phyloP scores from a whole-genome alignment of 2,113 vertebrate genomes.

The Picathartes gymnocephalus region DNA sequence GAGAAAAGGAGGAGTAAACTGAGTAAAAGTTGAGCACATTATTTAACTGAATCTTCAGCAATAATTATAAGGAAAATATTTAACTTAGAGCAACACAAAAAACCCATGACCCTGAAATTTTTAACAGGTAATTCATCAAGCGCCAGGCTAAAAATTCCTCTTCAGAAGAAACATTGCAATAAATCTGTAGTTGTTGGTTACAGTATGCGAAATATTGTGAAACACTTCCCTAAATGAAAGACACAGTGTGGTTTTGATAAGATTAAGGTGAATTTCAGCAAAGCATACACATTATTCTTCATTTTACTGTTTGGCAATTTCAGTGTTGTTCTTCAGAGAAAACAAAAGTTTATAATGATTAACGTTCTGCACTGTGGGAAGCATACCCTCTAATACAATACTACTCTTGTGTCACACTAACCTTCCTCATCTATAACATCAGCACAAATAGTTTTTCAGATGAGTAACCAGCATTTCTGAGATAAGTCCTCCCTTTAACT shows the following conservation, averaged over 20 bases:
- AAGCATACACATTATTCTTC: conserved; percentile 55
- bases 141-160: background rate
- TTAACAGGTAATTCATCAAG: background rate
- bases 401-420: conserved; percentile 34
- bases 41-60: background rate
- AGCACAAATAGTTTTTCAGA: conserved; percentile 69
- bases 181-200: background rate
- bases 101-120: background rate
- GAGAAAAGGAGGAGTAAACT: background rate
- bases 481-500: conserved; percentile 73
- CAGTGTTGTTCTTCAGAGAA: conserved; percentile 28
- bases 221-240: background rate
- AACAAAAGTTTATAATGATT: conserved; percentile 64
- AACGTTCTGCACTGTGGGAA: conserved; percentile 54
- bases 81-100: background rate
- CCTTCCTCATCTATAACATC: conserved; percentile 47
- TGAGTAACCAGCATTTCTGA: conserved; percentile 57
- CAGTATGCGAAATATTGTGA: background rate
- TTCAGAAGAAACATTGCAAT: background rate
- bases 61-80: background rate
- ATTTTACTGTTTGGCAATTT: conserved; percentile 26
- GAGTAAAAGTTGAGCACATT: background rate
- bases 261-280: conserved; percentile 30
- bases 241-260: background rate
- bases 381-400: conserved; percentile 34